These are phyloP conservation scores for Umimayanthus chanpuru DNA, from an alignment of 92 coral and sea anemone genomes.

Conservation along the genomic window DNA sequence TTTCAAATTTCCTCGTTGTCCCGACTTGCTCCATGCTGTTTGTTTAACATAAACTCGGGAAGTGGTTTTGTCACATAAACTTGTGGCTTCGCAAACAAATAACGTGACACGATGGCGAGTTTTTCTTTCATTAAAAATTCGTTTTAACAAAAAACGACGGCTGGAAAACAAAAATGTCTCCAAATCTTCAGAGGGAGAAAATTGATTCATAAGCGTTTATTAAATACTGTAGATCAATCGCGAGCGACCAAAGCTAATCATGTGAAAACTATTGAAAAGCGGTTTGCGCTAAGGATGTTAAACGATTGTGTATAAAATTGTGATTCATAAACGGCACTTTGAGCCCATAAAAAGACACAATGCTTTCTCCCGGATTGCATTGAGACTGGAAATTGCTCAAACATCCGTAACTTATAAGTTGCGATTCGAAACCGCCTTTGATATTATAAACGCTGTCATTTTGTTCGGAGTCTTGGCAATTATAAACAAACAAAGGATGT, in stretches of 20 bases:
- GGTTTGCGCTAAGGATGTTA: constrained; percentile 33
- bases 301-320: constrained; percentile 22
- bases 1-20: background rate
- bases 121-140: constrained; percentile 48
- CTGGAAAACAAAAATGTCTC: constrained; percentile 19
- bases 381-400: constrained; percentile 38
- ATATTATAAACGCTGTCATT: constrained; percentile 40
- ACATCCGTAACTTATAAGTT: constrained; percentile 42
- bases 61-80: constrained; percentile 42
- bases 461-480: constrained; percentile 41
- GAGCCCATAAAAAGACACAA: constrained; percentile 33
- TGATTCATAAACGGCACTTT: constrained; percentile 34
- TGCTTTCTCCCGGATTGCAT: constrained; percentile 40
- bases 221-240: constrained; percentile 48
- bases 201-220: constrained; percentile 63
- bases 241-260: constrained; percentile 24
- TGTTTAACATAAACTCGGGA: constrained; percentile 50
- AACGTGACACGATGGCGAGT: constrained; percentile 28
- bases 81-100: constrained; percentile 9
- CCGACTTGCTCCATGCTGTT: constrained; percentile 31
- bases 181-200: constrained; percentile 31
- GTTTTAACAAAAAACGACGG: constrained; percentile 37
- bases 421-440: constrained; percentile 45
- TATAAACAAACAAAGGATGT: constrained; percentile 42
- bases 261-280: constrained; percentile 33